Percentiles rank a stretch among this genome's conserved stretches.
These are phyloP conservation scores for Charaxes varanes DNA, from an alignment of 1,140 invertebrate genomes.

Conservation along the genomic window DNA sequence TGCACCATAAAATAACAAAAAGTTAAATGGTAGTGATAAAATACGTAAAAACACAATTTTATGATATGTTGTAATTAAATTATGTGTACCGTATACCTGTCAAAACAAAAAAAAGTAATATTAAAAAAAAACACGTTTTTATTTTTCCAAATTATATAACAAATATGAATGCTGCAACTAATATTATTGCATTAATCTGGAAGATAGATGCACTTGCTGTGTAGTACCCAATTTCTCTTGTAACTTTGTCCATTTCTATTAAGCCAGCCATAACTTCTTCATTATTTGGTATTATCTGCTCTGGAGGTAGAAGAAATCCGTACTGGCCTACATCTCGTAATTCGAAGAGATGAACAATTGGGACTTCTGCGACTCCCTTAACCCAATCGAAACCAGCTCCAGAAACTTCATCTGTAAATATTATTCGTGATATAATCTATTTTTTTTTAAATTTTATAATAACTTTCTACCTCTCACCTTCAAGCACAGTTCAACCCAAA, in stretches of 20 bases:
- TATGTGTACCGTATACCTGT: too few species aligned
- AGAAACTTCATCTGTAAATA: slow-evolving; percentile 51
- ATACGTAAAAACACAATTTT: too few species aligned
- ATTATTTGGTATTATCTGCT: slow-evolving; percentile 81
- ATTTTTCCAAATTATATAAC: too few species aligned
- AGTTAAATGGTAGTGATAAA: too few species aligned
- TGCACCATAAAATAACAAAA: too few species aligned
- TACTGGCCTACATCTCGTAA: slow-evolving; percentile 81
- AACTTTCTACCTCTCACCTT: not conserved
- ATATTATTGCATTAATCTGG: not conserved
- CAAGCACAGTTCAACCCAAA: not conserved
- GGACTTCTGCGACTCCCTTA: slow-evolving; percentile 77
- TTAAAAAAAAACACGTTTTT: too few species aligned
- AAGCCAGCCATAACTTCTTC: slow-evolving; percentile 80
- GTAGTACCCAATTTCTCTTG: slow-evolving; percentile 34
- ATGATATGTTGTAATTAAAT: too few species aligned
- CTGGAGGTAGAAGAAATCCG: slow-evolving; percentile 84
- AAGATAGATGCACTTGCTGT: not conserved
- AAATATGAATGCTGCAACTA: slow-evolving; percentile 1
- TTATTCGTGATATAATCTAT: not conserved
- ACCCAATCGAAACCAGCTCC: slow-evolving; percentile 83
- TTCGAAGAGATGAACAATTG: slow-evolving; percentile 80
- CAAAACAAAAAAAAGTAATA: too few species aligned
- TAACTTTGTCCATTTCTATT: slow-evolving; percentile 56
- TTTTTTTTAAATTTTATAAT: not conserved